phyloP scores from a whole-genome alignment of 2,113 vertebrate species.

The Notiomystis cincta region DNA sequence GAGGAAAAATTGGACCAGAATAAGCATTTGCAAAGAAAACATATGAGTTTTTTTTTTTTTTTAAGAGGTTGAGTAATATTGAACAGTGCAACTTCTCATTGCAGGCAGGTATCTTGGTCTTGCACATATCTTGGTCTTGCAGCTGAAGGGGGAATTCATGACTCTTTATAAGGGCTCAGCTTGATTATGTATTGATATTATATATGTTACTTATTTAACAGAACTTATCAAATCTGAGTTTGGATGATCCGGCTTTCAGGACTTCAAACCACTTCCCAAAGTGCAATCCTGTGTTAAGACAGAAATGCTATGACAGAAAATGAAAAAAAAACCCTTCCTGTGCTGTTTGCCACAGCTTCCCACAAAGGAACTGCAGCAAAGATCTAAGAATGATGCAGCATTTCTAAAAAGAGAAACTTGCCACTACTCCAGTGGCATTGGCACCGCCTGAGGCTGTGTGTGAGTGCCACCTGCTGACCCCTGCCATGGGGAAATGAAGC shows the following conservation, averaged over 20 bases:
- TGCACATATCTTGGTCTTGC: not conserved
- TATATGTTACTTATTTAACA: not conserved
- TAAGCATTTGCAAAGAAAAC: not conserved
- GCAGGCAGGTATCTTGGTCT: not conserved
- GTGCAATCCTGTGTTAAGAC: not conserved
- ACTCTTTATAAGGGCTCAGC: not conserved
- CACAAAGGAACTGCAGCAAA: constrained; percentile 42
- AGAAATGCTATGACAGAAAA: not conserved
- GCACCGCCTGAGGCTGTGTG: constrained; percentile 41
- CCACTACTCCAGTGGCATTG: not conserved
- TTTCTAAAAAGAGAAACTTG: constrained; percentile 52
- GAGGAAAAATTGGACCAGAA: not conserved
- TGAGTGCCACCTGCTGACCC: constrained; percentile 65
- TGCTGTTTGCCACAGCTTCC: not conserved
- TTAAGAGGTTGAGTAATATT: not conserved
- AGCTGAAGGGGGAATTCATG: not conserved
- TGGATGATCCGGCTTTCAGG: not conserved
- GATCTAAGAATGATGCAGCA: constrained; percentile 33
- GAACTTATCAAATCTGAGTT: not conserved
- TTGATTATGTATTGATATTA: not conserved
- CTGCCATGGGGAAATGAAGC: not conserved
- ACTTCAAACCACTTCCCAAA: not conserved
- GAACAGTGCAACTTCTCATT: not conserved
- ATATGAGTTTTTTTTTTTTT: not conserved
- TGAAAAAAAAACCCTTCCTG: not conserved